Evolutionary conservation across 1,140 invertebrate species (phyloP).

Genomic region (Drosophila biarmipes): DNA sequence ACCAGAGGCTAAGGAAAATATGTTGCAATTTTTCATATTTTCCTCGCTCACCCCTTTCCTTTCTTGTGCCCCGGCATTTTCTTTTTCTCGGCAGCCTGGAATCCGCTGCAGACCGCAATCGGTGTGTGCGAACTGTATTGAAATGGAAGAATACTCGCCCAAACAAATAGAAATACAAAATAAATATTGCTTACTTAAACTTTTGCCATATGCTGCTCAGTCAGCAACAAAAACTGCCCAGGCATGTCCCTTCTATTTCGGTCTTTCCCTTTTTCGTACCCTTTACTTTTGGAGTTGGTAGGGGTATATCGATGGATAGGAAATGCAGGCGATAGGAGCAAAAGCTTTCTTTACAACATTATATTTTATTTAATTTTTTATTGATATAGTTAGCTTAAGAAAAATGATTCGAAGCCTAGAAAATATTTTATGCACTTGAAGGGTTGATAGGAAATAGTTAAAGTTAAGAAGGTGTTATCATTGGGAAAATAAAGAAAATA

Average conservation of each 20-base stretch:
- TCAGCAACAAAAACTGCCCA: slow-evolving; percentile 72
- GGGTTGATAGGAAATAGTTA: no score
- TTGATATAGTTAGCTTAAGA: no score
- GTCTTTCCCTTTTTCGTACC: slow-evolving; percentile 21
- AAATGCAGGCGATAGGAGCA: not conserved
- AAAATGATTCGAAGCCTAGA: no score
- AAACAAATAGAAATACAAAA: slow-evolving; percentile 63
- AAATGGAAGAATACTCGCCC: slow-evolving; percentile 54
- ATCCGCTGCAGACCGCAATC: slow-evolving; percentile 48
- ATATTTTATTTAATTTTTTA: not conserved
- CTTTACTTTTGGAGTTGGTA: not conserved
- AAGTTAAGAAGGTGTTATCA: no score
- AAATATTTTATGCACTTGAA: no score
- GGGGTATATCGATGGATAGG: slow-evolving; percentile 1
- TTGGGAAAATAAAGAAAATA: no score
- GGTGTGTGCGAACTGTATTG: slow-evolving; percentile 33
- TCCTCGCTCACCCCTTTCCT: slow-evolving; percentile 13
- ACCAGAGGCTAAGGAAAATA: slow-evolving; percentile 74
- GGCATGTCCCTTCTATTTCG: slow-evolving; percentile 65
- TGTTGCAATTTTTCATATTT: slow-evolving; percentile 80
- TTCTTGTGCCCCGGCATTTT: not conserved
- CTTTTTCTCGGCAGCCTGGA: slow-evolving; percentile 12
- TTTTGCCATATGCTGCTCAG: slow-evolving; percentile 76
- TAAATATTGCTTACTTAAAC: slow-evolving; percentile 81
- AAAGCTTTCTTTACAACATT: no score